Conservation (phyloP, 2,113 vertebrate species). For the Scomber scombrus region DNA sequence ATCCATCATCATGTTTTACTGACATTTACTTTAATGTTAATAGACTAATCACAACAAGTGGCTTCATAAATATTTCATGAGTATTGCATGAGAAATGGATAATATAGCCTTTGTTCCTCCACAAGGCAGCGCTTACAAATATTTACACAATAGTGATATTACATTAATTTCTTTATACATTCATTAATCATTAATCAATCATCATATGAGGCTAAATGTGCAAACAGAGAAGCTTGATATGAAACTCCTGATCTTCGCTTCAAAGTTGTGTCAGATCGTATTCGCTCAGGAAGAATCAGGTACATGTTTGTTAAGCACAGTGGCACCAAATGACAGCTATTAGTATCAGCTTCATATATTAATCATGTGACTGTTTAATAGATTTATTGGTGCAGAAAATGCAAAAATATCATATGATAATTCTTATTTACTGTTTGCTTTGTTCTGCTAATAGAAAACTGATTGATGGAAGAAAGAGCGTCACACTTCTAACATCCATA, state of each 20-base stretch:
- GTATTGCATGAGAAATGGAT: too few species aligned
- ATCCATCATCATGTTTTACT: too few species aligned
- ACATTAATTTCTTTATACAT: not conserved
- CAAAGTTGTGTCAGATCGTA: not conserved
- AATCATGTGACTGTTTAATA: not conserved
- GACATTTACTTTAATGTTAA: too few species aligned
- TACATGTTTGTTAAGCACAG: not conserved
- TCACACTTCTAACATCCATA: too few species aligned
- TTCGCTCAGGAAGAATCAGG: not conserved
- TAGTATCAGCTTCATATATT: constrained; percentile 5
- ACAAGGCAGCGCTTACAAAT: not conserved
- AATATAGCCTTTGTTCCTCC: too few species aligned
- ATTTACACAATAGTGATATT: not conserved
- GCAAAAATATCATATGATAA: not conserved
- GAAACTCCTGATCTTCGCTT: not conserved
- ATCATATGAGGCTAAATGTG: not conserved
- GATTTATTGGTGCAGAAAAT: constrained; percentile 3
- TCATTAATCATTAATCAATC: too few species aligned
- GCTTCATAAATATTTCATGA: too few species aligned
- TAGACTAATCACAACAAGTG: too few species aligned
- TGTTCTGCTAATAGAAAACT: too few species aligned
- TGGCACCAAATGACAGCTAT: not conserved
- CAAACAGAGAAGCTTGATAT: not conserved
- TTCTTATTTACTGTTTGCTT: too few species aligned
- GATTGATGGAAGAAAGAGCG: too few species aligned